These are phyloP conservation scores for Phrynocephalus forsythii DNA, from an alignment of 2,797 vertebrate species.

Conservation along the genomic window DNA sequence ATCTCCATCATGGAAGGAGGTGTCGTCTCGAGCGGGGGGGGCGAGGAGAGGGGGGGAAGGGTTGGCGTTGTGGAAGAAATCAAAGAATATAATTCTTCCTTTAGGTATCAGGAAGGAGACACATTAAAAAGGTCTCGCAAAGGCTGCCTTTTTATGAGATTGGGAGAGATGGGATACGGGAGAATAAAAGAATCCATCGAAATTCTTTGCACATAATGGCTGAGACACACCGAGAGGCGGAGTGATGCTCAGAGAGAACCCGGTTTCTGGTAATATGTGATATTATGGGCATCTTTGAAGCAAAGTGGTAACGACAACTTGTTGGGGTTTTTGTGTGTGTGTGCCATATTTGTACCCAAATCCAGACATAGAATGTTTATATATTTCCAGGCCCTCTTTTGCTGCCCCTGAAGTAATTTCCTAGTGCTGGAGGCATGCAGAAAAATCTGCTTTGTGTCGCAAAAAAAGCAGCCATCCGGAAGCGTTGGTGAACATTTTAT, in stretches of 20 bases:
- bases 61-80: background rate
- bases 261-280: background rate
- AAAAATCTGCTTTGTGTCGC: no score
- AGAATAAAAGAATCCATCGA: background rate
- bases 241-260: background rate
- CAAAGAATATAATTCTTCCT: slow-evolving; percentile 48
- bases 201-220: background rate
- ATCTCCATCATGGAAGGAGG: slow-evolving; percentile 29
- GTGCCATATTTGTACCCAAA: background rate
- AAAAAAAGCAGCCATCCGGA: no score
- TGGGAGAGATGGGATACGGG: slow-evolving; percentile 1
- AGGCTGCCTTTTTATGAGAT: background rate
- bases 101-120: slow-evolving; percentile 34
- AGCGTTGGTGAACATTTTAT: no score
- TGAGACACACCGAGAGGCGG: background rate
- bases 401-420: background rate
- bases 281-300: background rate
- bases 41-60: background rate
- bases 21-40: background rate
- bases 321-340: no score
- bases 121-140: slow-evolving; percentile 9
- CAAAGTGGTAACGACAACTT: background rate
- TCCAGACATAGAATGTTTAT: background rate
- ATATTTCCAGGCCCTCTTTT: background rate
- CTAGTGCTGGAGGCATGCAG: background rate